phyloP scores from a whole-genome alignment of 2,797 vertebrate species.

The Xyrichtys novacula region DNA sequence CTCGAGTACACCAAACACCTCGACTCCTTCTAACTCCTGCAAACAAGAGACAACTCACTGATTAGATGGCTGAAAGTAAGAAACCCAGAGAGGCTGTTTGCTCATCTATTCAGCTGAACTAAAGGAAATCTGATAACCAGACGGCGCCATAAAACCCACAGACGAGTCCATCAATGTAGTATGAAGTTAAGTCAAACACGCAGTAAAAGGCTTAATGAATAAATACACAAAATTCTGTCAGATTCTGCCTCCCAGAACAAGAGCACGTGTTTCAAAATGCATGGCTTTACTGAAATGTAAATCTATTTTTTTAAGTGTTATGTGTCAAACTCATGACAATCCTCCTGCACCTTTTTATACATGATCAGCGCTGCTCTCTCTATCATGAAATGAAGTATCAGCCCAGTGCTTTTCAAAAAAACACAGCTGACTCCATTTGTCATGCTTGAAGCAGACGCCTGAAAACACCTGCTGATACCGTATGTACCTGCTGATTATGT shows the following conservation, averaged over 20 bases:
- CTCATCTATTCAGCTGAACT: too few relatives aligned
- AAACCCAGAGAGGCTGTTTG: not conserved
- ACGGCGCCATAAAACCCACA: constrained; percentile 7
- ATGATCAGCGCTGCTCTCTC: constrained; percentile 1
- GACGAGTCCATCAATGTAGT: not conserved
- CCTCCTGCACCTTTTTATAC: not conserved
- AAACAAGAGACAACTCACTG: constrained; percentile 26
- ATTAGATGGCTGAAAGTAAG: constrained; percentile 20
- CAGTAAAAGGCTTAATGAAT: constrained; percentile 4
- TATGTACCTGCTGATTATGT: constrained; percentile 28
- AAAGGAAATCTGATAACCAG: too few relatives aligned
- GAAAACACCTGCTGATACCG: constrained; percentile 31
- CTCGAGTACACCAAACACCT: constrained; percentile 93
- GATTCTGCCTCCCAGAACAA: not conserved
- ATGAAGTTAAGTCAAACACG: not conserved
- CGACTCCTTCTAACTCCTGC: constrained; percentile 89
- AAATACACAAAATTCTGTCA: not conserved
- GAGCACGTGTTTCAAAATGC: not conserved
- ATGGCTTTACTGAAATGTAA: constrained; percentile 14
- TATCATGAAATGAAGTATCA: constrained; percentile 16
- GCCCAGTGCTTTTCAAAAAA: constrained; percentile 12
- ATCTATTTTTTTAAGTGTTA: not conserved
- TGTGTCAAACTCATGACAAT: not conserved
- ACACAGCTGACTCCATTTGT: constrained; percentile 24
- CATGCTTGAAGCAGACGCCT: constrained; percentile 9